Percentiles rank a stretch among this genome's conserved stretches.
Evolutionary conservation across 2,113 vertebrate genomes (phyloP).

Genomic region (Cygnus buccinator): DNA sequence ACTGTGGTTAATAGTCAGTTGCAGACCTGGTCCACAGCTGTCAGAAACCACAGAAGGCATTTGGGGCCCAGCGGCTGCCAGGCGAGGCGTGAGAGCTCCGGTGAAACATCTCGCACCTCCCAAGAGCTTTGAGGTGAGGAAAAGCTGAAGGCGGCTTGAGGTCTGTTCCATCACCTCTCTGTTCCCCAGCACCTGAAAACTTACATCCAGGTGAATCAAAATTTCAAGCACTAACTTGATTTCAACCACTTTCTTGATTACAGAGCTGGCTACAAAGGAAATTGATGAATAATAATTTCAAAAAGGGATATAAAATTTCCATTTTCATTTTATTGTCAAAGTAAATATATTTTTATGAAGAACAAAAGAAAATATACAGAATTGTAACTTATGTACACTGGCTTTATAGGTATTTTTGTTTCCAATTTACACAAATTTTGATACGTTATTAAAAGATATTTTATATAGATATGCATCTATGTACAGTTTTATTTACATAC

Average conservation of each 20-base stretch:
- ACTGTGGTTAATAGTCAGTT: background rate
- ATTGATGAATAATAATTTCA: conserved; percentile 18
- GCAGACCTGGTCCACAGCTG: conserved; percentile 1
- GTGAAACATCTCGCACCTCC: rapidly evolving
- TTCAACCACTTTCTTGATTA: background rate
- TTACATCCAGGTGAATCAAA: conserved; percentile 19
- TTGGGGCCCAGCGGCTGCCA: background rate
- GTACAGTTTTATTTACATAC: conserved; percentile 94
- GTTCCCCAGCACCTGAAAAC: conserved; percentile 18
- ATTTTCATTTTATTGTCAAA: conserved; percentile 92
- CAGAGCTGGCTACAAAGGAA: background rate
- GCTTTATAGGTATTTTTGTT: conserved; percentile 80
- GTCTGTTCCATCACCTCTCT: background rate
- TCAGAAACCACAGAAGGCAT: background rate
- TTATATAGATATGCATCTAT: conserved; percentile 83
- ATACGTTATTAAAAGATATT: conserved; percentile 87
- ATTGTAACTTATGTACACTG: conserved; percentile 84
- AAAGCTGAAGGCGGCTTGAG: background rate
- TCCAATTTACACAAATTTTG: conserved; percentile 85
- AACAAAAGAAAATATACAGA: conserved; percentile 90
- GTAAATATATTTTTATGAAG: conserved; percentile 93
- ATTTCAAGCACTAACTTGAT: background rate
- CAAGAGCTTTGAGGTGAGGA: background rate
- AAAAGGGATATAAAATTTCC: conserved; percentile 65
- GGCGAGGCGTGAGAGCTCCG: background rate